Evolutionary conservation across 1,140 invertebrate species (phyloP).

Genomic region (Aphelinus atriplicis): DNA sequence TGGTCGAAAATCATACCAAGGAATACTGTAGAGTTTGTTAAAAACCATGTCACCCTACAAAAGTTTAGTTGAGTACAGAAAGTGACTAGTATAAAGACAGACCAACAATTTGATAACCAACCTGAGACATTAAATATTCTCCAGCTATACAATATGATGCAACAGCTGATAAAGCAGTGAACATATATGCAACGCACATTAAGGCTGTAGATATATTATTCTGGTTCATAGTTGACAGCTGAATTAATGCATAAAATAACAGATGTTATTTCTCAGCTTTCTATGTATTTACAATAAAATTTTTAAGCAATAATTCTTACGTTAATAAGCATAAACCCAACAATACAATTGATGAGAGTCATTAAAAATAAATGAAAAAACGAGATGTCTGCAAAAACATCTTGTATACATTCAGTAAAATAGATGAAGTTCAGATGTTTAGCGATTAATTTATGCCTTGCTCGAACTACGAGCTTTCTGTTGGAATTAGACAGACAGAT

Average conservation of each 20-base stretch:
- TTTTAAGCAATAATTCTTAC: neutral
- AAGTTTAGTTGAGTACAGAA: too few relatives aligned
- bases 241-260: conserved; percentile 2
- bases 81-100: too few relatives aligned
- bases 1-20: conserved; percentile 26
- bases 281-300: neutral
- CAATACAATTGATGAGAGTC: conserved; percentile 18
- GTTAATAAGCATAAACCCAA: conserved; percentile 22
- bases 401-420: conserved; percentile 10
- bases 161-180: conserved; percentile 8
- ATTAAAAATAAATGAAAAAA: conserved; percentile 27
- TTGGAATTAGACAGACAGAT: neutral
- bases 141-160: conserved; percentile 20
- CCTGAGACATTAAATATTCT: conserved; percentile 26
- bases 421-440: conserved; percentile 8
- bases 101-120: neutral
- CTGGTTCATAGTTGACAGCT: neutral
- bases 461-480: neutral
- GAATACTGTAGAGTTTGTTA: conserved; percentile 3
- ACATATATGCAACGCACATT: conserved; percentile 2
- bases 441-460: conserved; percentile 10
- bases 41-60: conserved; percentile 1
- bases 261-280: neutral
- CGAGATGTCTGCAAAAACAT: conserved; percentile 9
- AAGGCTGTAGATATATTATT: neutral